Evolutionary conservation across 1,140 invertebrate species (phyloP), one percentile per base, ranked within the genome.

Genomic region (silkworm (Bombyx mori)): DNA sequence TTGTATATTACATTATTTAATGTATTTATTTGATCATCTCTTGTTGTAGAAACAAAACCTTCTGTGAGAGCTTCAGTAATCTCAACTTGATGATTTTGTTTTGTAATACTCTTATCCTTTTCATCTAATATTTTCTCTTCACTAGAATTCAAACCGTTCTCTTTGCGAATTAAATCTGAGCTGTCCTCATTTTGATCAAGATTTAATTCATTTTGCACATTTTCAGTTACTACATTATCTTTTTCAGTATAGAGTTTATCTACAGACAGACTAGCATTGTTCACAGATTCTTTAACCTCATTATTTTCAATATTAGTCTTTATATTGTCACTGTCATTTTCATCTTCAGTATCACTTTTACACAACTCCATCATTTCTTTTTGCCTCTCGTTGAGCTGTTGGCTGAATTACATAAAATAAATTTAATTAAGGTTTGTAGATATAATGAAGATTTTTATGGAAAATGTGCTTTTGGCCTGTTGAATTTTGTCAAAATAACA

Each of bases 321-420:
- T 42, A 10, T 49, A 22, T 61, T 44, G 61, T 50, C 51, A 49
- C 54, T 48, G 18, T 54, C 48, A 52, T 44, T 58, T 60, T 91
- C 90, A 78, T 77, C 77, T 43, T 85, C 79, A 53, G 69, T 65
- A 8, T 91, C 90, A 75, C 90, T 91, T 73, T 91, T 91, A 66
- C 89, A 92, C 63, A 91, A 82, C 64, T 90, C 83, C 67, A 91
- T 86, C 52, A 91, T 88, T 78, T 90, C 87, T 70, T 90, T 91
- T 71, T 91, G 88, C 61, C 89, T 82, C 72, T 90, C 77, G 4
- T 35, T 5, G 26, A 35, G 26, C 26, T 35, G 26, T 35, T 35
- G 26, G 2, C 26, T 35, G 26, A 5, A 35, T 35, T 2, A 35
- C 4, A 35, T 35, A 5, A 35, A 35, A 35, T 35, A 35, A 35